Percentiles rank a stretch among this genome's conserved stretches.
phyloP scores from a whole-genome alignment of 2,797 vertebrate species.

The Sardinella longiceps region DNA sequence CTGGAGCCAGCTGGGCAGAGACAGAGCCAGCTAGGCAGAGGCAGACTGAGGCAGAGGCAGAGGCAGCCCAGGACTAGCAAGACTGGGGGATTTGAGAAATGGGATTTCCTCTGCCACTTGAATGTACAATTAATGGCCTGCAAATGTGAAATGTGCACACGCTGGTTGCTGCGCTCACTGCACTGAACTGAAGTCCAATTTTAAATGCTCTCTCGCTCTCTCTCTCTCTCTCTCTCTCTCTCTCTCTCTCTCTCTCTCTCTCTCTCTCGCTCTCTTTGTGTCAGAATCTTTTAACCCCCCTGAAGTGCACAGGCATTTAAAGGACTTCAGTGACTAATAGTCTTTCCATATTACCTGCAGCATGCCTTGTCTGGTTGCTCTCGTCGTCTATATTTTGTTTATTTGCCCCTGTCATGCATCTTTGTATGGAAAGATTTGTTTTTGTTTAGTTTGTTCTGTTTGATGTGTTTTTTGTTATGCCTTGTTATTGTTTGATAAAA shows the following conservation, averaged over 20 bases:
- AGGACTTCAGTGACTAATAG: too few relatives aligned
- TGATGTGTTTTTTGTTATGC: neutral
- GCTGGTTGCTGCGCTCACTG: constrained; percentile 22
- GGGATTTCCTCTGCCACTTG: constrained; percentile 35
- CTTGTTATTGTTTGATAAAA: neutral
- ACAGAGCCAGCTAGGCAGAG: neutral
- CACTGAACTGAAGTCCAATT: constrained; percentile 4
- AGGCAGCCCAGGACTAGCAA: too few relatives aligned
- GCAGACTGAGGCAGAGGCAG: constrained; percentile 29
- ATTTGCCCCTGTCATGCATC: too few relatives aligned
- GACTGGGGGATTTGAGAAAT: constrained; percentile 43
- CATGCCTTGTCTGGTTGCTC: too few relatives aligned
- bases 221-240: too few relatives aligned
- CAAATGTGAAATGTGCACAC: constrained; percentile 35
- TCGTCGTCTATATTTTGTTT: neutral
- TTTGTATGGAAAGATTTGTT: neutral
- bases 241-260: neutral
- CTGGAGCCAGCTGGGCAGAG: neutral
- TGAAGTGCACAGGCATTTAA: too few relatives aligned
- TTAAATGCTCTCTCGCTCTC: neutral
- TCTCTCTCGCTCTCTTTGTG: too few relatives aligned
- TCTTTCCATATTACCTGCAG: too few relatives aligned
- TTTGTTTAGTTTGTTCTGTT: neutral
- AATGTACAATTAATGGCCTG: constrained; percentile 45
- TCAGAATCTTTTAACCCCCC: too few relatives aligned